phyloP scores from a whole-genome alignment of 1,140 invertebrate genomes.

The Globodera ellingtonae region DNA sequence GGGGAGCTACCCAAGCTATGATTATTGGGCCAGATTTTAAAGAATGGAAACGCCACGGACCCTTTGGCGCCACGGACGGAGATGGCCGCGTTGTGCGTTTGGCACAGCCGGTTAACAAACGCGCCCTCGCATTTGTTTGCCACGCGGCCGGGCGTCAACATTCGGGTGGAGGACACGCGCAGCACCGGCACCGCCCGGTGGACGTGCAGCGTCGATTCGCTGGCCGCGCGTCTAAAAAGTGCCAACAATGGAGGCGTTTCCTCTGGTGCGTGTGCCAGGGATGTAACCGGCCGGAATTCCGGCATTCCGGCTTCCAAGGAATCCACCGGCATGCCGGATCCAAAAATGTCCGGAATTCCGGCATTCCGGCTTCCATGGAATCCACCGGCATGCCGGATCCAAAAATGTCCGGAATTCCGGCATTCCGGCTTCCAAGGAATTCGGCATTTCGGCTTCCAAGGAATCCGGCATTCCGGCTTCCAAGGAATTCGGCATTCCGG shows the following conservation, averaged over 20 bases:
- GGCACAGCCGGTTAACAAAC: constrained; percentile 6
- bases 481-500: too few relatives aligned
- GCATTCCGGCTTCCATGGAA: too few relatives aligned
- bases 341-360: too few relatives aligned
- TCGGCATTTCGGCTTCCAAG: too few relatives aligned
- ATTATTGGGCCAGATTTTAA: background rate
- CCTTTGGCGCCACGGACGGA: constrained; percentile 26
- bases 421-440: too few relatives aligned
- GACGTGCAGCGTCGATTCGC: constrained; percentile 4
- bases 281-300: background rate
- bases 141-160: constrained; percentile 20
- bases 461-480: too few relatives aligned
- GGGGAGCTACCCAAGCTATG: too few relatives aligned
- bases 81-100: constrained; percentile 30
- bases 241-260: too few relatives aligned
- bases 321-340: too few relatives aligned
- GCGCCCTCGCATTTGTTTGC: constrained; percentile 15
- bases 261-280: too few relatives aligned
- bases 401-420: too few relatives aligned
- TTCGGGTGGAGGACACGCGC: background rate
- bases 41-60: constrained; percentile 2
- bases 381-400: too few relatives aligned
- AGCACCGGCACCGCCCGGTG: background rate
- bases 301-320: background rate
- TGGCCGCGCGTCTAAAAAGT: constrained; percentile 7